Evolutionary conservation across 2,888 invertebrate genomes (phyloP).

Genomic region (Perithous albicinctus): DNA sequence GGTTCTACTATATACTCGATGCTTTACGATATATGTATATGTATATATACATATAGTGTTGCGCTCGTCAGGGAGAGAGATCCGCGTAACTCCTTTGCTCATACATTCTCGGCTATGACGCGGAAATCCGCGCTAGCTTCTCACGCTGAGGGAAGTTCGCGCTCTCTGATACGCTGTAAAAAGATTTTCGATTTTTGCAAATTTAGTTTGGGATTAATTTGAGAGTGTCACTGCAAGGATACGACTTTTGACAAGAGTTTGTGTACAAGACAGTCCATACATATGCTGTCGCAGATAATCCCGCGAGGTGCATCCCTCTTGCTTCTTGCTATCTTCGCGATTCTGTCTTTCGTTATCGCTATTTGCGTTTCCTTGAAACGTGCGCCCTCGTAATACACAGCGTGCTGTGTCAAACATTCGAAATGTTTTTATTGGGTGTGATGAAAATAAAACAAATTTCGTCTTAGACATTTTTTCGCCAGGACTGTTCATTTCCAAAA

Average conservation of each 20-base stretch:
- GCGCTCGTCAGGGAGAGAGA: conserved; percentile 11
- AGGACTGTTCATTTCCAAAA: no score
- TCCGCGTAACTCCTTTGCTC: conserved; percentile 20
- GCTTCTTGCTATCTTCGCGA: conserved; percentile 63
- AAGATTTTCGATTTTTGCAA: conserved; percentile 9
- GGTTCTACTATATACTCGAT: neutral
- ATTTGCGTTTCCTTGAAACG: neutral
- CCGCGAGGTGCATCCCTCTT: conserved; percentile 74
- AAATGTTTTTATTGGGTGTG: neutral
- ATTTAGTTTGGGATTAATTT: no score
- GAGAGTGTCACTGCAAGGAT: conserved; percentile 7
- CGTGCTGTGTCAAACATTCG: neutral
- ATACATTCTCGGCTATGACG: conserved; percentile 40
- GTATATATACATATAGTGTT: no score
- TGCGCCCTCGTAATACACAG: neutral
- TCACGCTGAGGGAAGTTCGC: neutral
- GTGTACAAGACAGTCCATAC: neutral
- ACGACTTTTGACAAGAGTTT: neutral
- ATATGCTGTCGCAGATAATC: conserved; percentile 54
- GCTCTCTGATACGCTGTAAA: neutral
- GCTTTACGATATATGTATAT: no score
- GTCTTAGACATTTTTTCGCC: no score
- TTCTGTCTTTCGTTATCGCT: neutral
- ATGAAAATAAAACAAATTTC: no score
- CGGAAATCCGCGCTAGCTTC: conserved; percentile 33